These are phyloP conservation scores for Agrilus planipennis DNA, from an alignment of 1,140 invertebrate genomes.

Conservation along the genomic window DNA sequence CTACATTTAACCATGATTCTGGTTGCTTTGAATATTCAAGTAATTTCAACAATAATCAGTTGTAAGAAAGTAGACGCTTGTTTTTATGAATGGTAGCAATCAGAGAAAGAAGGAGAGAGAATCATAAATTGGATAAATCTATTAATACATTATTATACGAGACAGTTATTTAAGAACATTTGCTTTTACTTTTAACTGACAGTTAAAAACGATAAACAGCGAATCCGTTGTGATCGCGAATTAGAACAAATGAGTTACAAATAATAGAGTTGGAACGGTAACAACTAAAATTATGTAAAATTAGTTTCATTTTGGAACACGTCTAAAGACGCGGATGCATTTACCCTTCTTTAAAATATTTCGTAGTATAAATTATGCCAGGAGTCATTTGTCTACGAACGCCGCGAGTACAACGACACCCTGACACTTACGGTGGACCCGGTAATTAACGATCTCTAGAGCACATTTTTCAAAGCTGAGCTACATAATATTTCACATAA, in stretches of 20 bases:
- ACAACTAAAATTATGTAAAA: not conserved
- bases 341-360: constrained; percentile 10
- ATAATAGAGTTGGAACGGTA: no score
- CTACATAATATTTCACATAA: constrained; percentile 33
- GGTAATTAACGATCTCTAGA: constrained; percentile 34
- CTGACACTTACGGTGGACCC: constrained; percentile 31
- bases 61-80: no score
- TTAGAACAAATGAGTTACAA: no score
- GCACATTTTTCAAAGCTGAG: constrained; percentile 33
- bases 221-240: not conserved
- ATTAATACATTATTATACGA: no score
- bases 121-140: no score
- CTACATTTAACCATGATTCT: no score
- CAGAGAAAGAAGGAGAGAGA: no score
- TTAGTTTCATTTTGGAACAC: not conserved
- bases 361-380: constrained; percentile 26
- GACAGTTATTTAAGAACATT: no score
- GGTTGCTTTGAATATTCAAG: no score
- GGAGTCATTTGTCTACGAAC: constrained; percentile 32
- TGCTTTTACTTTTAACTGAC: not conserved
- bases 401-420: constrained; percentile 28
- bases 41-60: no score
- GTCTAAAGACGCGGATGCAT: constrained; percentile 1
- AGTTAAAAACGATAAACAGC: not conserved
- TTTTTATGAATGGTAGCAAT: no score